Base-by-base conservation (phyloP, 2,888 invertebrate species). In the Carcina quercana region DNA sequence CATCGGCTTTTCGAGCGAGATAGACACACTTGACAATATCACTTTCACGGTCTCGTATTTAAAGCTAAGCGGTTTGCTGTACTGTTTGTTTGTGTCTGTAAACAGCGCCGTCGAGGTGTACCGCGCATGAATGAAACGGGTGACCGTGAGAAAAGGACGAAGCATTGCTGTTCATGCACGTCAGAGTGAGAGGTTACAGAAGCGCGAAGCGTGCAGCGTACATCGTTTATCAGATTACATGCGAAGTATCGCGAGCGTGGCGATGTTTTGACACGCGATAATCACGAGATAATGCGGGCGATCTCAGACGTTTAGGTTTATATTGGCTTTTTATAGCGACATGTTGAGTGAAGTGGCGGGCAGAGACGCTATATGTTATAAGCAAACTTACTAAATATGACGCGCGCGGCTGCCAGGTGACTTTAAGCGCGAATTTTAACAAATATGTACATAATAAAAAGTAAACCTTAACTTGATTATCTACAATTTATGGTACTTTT, bases 201-300 rank as follows among this genome's bases (percentile, higher is more conserved):
- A 73, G 78, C 70, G 70, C 70, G 76, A 80, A 72, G 74, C 73
- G 72, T 73, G 69, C 75, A 73, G 76, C 70, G 84, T 86, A 85
- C 85, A 85, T 86, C 86, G 82, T 82, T 85, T 84, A 85, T 84
- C 83, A 80, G 83, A 85, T 85, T 84, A 82, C 80, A 84, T 76
- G 82, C 82, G 82, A 82, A 82, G 83, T 83, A 85, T 82, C 80
- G 84, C 79, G 78, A 80, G 82, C 76, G 80, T 82, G 83, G 79
- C 76, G 79, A 84, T 85, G 84, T 85, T 85, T 84, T 85, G 84
- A 85, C 85, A 84, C 83, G 82, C 82, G 85, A 85, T 84, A 84
- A 84, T 84, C 82, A 80, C 74, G 70, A 82, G 84, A 82, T 85
- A 85, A 85, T 84, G 73, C 82, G 74, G 64, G 64, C 80, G 79